Base-by-base conservation (phyloP, 2,797 vertebrate genomes). In the Chloroceryle inda region DNA sequence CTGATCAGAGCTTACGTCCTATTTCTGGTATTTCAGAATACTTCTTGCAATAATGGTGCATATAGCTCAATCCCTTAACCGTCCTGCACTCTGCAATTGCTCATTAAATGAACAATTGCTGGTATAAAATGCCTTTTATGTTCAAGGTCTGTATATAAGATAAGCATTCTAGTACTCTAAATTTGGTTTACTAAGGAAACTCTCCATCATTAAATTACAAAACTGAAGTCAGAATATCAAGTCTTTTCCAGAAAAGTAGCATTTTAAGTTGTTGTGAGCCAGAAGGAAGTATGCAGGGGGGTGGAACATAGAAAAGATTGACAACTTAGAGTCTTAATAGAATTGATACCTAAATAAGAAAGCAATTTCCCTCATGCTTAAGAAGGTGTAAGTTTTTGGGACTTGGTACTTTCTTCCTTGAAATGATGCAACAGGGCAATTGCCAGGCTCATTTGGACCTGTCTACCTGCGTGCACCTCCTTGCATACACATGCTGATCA, bases 1-100 rank as follows among this genome's bases (percentile, higher is more conserved):
- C 99, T 99, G 99, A 99, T 99, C 99, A 99, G 99, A 99, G 99
- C 99, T 98, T 99, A 99, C 98, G 98, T 99, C 99, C 99, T 98
- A 98, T 99, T 99, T 99, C 99, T 99, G 99, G 99, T 99, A 99
- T 99, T 99, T 99, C 99, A 99, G 99, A 98, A 99, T 99, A 99
- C 99, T 99, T 99, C 99, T 99, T 98, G 98, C 98, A 99, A 99
- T 99, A 99, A 99, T 99, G 98, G 99, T 98, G 99, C 98, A 98
- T 98, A 98, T 98, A 98, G 98, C 99, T 99, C 98, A 98, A 98
- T 99, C 98, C 99, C 99, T 99, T 98, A 98, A 98, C 98, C 98
- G 89, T 97, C 98, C 98, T 98, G 98, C 98, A 98, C 98, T 98
- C 98, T 95, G 98, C 98, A 99, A 99, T 98, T 98, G 98, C 99